Conservation (phyloP, 2,888 invertebrate species). For the Cabera pusaria region DNA sequence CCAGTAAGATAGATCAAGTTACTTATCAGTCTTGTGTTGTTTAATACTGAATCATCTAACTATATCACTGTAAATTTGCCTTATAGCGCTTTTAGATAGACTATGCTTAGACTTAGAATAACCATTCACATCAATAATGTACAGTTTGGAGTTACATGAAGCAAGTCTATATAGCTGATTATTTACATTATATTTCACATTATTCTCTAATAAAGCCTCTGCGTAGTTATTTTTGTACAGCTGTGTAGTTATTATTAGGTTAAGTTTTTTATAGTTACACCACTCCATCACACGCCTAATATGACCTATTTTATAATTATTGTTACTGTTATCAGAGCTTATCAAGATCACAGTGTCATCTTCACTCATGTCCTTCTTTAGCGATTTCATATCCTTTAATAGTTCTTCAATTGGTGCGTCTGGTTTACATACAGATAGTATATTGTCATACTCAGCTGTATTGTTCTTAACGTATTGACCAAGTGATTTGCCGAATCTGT, state of each 20-base stretch:
- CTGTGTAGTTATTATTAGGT: background rate
- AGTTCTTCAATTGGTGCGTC: background rate
- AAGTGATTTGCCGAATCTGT: background rate
- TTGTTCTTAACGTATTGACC: background rate
- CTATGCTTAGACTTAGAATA: background rate
- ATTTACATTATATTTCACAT: background rate
- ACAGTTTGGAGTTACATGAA: background rate
- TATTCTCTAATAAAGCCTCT: background rate
- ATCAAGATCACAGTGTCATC: background rate
- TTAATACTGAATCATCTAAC: background rate
- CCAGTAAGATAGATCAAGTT: conserved; percentile 1
- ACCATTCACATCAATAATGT: background rate
- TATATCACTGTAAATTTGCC: background rate
- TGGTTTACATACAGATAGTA: conserved; percentile 4
- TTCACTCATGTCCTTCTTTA: background rate
- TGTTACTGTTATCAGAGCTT: background rate
- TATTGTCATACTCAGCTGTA: background rate
- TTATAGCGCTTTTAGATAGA: background rate
- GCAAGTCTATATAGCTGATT: background rate
- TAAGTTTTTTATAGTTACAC: background rate
- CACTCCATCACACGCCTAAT: background rate
- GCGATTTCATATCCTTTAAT: background rate
- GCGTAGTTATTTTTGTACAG: background rate
- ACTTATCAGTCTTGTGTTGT: no score
- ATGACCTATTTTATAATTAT: background rate